Base-by-base conservation (phyloP, 2,113 vertebrate species). In the Cavia porcellus region DNA sequence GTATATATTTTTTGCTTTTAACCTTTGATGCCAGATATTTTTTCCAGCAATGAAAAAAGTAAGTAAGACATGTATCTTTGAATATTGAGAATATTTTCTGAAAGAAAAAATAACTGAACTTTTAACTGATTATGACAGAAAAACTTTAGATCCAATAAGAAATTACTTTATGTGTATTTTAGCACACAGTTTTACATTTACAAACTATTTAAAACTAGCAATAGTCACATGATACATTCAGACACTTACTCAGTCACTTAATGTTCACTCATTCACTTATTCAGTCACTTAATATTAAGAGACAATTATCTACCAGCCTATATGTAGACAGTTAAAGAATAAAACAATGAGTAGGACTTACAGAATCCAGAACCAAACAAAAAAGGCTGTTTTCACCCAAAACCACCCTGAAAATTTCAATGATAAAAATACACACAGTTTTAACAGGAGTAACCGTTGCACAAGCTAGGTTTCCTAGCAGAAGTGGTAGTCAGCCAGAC, bases 371-470 rank as follows among this genome's bases (percentile, higher is more conserved):
- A 77, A 19, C 7, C 61, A 81, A 61, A 81, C 13, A 55, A 3
- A 82, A 62, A 55, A 22, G 7, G 0, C n/a, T 80, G 0, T 30
- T 50, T 62, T 79, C 3, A 45, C 28, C 28, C 47, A n/a, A 86
- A 89, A 66, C 28, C 72, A 32, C 20, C 20, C 22, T 52, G 11
- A 6, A 68, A 72, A 89, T 12, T 3, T 1, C 12, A 28, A 20
- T 24, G 80, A n/a, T 0, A 17, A 61, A 86, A 74, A 86, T 1
- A 68, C 0, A 64, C 22, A 61, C 5, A 11, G 7, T 14, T 28
- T 22, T 0, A 47, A 35, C 0, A 59, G 24, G 15, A 47, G 24
- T 5, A 30, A 52, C 7, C n/a, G n/a, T n/a, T n/a, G n/a, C n/a
- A n/a, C n/a, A n/a, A n/a, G n/a, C n/a, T n/a, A n/a, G n/a, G 10